Conservation (phyloP, 1,140 invertebrate species). For the Gryllus bimaculatus region DNA sequence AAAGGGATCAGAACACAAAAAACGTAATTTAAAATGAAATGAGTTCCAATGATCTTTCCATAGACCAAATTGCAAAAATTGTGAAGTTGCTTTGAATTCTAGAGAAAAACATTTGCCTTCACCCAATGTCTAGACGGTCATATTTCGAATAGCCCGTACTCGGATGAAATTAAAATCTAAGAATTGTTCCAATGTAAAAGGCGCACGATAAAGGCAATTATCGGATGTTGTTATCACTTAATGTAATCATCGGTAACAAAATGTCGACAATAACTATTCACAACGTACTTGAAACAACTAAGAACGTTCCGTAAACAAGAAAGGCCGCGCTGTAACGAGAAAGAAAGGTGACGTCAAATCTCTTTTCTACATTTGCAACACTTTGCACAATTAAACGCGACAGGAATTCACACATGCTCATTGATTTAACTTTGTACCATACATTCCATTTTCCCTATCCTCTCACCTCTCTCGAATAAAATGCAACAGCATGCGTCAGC, state of each 20-base stretch:
- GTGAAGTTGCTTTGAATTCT: too few relatives aligned
- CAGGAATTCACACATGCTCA: too few relatives aligned
- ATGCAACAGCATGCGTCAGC: background rate
- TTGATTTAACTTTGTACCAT: too few relatives aligned
- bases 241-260: background rate
- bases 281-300: background rate
- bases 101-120: too few relatives aligned
- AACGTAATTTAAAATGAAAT: too few relatives aligned
- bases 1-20: too few relatives aligned
- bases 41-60: too few relatives aligned
- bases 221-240: background rate
- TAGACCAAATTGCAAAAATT: too few relatives aligned
- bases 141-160: background rate
- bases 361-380: too few relatives aligned
- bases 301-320: background rate
- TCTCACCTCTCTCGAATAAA: background rate
- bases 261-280: background rate
- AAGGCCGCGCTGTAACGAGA: background rate
- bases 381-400: too few relatives aligned
- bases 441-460: too few relatives aligned
- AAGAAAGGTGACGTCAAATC: background rate
- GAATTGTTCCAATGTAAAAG: background rate
- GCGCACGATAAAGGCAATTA: background rate
- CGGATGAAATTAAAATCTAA: background rate
- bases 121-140: background rate